Evolutionary conservation across 2,113 vertebrate genomes (phyloP), one percentile per base, ranked within the genome.

Genomic region (Neoarius graeffei): DNA sequence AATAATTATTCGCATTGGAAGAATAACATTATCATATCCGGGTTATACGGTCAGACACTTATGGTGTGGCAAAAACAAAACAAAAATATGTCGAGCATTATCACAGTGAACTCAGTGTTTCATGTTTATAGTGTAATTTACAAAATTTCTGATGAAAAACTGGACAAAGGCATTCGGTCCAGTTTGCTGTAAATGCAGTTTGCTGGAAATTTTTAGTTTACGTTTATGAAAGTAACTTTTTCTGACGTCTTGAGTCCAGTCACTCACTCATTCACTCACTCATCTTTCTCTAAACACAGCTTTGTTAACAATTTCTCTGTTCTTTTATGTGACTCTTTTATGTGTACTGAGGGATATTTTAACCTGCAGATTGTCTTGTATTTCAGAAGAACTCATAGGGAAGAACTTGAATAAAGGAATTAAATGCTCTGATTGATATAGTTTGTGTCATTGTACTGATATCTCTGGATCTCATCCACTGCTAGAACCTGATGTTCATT

Each of bases 321-420:
- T 89, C 89, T 54, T 85, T 89, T 76, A 89, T 88, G 87, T 89
- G 71, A 48, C 71, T 91, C 42, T 42, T 42, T 42, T 42, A 4
- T 42, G 89, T 91, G 89, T 93, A 93, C 92, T 77, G 86, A 90
- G 86, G 57, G 89, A 91, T 81, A 91, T 92, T 9, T 91, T 90
- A 89, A 93, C 88, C 90, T 93, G 90, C 91, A 92, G 87, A 87
- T 86, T 89, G 89, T 91, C 52, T 84, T 86, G 79, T 69, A 79
- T 92, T 90, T 87, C 5, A 86, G 91, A 83, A 88, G 84, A 91
- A 35, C 87, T 69, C 91, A 94, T 93, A 57, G 86, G 87, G 89
- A 88, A 71, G 86, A 88, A 88, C 90, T 71, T 86, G 84, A 91
- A 88, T 67, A 87, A 87, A 59, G n/a, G 50, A 67, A 35, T 23